Conservation (phyloP, 2,888 invertebrate genomes). For the Lottia scabra region DNA sequence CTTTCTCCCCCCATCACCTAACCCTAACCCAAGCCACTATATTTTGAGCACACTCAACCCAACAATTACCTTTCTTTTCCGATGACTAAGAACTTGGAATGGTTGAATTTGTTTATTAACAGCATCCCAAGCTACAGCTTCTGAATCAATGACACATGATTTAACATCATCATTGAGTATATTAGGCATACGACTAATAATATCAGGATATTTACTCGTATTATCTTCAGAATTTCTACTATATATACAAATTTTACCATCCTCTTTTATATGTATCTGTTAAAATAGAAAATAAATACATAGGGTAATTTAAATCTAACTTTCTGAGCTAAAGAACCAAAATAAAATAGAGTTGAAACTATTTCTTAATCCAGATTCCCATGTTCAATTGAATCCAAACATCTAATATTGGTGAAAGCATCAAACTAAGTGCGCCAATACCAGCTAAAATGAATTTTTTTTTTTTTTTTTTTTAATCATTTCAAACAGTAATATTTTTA, state of each 20-base stretch:
- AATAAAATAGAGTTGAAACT: too few relatives aligned
- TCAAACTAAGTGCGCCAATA: neutral
- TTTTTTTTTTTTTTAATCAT: neutral
- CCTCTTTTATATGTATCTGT: constrained; percentile 80
- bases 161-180: constrained; percentile 72
- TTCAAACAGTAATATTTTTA: neutral
- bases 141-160: constrained; percentile 93
- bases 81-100: constrained; percentile 93
- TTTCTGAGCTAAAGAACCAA: too few relatives aligned
- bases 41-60: too few relatives aligned
- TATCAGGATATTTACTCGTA: constrained; percentile 95
- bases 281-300: constrained; percentile 8
- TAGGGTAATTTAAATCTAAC: neutral
- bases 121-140: constrained; percentile 96
- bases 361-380: too few relatives aligned
- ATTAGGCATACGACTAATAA: constrained; percentile 78
- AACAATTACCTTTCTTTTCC: constrained; percentile 86
- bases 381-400: too few relatives aligned
- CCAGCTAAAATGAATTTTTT: neutral
- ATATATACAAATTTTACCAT: constrained; percentile 83
- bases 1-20: too few relatives aligned
- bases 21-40: too few relatives aligned
- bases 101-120: constrained; percentile 90
- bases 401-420: too few relatives aligned
- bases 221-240: constrained; percentile 97